phyloP scores from a whole-genome alignment of 2,888 invertebrate genomes.

The Globia sparganii region DNA sequence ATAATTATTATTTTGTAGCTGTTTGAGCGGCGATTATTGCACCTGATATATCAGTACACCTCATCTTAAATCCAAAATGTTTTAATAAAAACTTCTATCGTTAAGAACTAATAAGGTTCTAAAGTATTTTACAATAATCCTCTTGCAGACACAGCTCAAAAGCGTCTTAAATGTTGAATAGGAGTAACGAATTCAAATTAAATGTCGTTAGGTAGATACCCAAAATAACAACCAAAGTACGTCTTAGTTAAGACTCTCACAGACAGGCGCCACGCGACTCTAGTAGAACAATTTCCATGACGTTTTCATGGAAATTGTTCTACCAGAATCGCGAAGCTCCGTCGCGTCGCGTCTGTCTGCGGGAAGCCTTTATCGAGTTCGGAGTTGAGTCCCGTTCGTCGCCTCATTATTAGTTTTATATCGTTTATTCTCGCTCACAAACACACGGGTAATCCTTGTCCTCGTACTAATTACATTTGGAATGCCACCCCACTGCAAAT shows the following conservation, averaged over 20 bases:
- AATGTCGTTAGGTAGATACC: slow-evolving; percentile 20
- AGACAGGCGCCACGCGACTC: not conserved
- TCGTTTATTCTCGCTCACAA: slow-evolving; percentile 54
- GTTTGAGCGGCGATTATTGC: not conserved
- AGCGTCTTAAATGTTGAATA: not conserved
- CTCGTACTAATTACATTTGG: slow-evolving; percentile 71
- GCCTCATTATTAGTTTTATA: slow-evolving; percentile 65
- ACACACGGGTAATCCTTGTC: slow-evolving; percentile 61
- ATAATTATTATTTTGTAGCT: not conserved
- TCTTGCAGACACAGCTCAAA: not conserved
- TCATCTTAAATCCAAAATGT: not conserved
- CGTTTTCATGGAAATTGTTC: not conserved
- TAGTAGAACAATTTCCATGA: not conserved
- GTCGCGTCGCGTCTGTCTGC: not conserved
- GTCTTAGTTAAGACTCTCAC: not conserved
- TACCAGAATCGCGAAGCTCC: not conserved
- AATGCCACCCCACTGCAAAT: slow-evolving; percentile 64
- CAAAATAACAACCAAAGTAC: slow-evolving; percentile 15
- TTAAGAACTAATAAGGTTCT: not conserved
- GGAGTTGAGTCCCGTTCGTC: slow-evolving; percentile 14
- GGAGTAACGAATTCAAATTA: slow-evolving; percentile 34
- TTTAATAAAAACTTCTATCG: not conserved
- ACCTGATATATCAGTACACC: not conserved
- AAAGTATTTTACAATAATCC: not conserved
- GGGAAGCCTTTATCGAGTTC: slow-evolving; percentile 7